These are phyloP conservation scores for Ephydatia muelleri DNA, from an alignment of 37 sponge, comb jelly and placozoan genomes.

Conservation along the genomic window DNA sequence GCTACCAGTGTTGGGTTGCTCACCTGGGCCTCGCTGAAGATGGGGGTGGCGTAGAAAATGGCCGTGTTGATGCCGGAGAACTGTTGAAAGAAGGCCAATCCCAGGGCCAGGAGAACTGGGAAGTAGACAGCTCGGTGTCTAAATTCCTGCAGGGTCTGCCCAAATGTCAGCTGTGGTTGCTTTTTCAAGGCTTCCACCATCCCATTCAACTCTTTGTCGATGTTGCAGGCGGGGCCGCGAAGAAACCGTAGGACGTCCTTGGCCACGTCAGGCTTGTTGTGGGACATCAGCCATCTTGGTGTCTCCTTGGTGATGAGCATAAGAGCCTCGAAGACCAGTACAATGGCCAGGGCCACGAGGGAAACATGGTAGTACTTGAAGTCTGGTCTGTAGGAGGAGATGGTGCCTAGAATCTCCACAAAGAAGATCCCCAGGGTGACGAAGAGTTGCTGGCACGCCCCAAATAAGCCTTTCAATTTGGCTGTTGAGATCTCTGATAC, in stretches of 20 bases:
- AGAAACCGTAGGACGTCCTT: slow-evolving; percentile 35
- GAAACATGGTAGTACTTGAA: slow-evolving; percentile 51
- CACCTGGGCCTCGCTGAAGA: slow-evolving; percentile 34
- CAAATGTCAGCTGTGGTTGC: neutral
- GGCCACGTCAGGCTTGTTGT: neutral
- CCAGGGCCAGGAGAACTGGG: slow-evolving; percentile 36
- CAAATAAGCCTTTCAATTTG: slow-evolving; percentile 63
- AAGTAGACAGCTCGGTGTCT: slow-evolving; percentile 18
- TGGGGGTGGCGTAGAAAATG: slow-evolving; percentile 51
- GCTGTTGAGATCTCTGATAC: slow-evolving; percentile 74
- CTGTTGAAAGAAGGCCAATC: slow-evolving; percentile 79
- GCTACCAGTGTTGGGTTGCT: slow-evolving; percentile 11
- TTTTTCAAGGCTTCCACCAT: slow-evolving; percentile 20
- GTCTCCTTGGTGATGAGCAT: slow-evolving; percentile 72
- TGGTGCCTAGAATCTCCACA: slow-evolving; percentile 46
- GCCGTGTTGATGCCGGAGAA: slow-evolving; percentile 80
- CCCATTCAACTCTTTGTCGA: slow-evolving; percentile 36
- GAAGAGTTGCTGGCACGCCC: slow-evolving; percentile 70
- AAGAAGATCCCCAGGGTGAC: slow-evolving; percentile 76
- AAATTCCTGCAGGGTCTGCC: slow-evolving; percentile 29
- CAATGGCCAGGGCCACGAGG: slow-evolving; percentile 40
- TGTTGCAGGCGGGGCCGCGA: slow-evolving; percentile 44
- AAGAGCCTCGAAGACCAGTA: slow-evolving; percentile 44
- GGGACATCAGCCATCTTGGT: slow-evolving; percentile 66
- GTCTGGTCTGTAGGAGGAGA: neutral